A percentile compares a stretch with the other conserved stretches of the same genome.
Conservation (phyloP, 1,140 invertebrate genomes). For the Neodiprion lecontei region DNA sequence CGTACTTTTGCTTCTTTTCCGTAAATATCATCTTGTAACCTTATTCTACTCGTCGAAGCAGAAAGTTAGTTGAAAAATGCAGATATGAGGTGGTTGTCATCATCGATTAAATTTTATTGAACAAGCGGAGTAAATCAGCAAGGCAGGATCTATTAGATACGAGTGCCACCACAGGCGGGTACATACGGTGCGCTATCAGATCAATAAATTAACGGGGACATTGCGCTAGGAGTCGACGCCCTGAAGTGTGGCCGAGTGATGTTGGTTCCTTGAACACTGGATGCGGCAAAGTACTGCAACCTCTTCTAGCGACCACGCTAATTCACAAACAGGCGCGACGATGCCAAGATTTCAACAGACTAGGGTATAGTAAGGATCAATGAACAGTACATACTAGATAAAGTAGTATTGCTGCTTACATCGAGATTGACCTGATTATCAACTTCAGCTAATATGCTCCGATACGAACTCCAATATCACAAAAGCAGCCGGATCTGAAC, state of each 20-base stretch:
- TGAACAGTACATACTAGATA: not conserved
- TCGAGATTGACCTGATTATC: not conserved
- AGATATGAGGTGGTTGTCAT: not conserved
- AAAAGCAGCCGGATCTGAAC: not conserved
- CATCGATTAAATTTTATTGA: not conserved
- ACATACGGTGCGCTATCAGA: conserved; percentile 6
- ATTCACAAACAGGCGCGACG: conserved; percentile 35
- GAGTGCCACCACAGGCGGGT: not conserved
- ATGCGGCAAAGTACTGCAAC: not conserved
- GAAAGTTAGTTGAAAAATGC: no score
- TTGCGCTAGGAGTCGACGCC: not conserved
- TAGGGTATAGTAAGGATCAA: conserved; percentile 17
- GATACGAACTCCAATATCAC: not conserved
- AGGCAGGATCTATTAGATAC: not conserved
- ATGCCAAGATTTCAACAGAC: conserved; percentile 34
- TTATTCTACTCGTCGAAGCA: no score
- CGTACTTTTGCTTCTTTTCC: not conserved
- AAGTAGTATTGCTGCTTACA: not conserved
- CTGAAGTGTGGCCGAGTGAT: not conserved
- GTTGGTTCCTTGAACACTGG: not conserved
- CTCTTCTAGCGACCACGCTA: conserved; percentile 31
- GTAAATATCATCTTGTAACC: no score
- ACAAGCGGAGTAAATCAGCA: not conserved
- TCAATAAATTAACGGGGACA: conserved; percentile 14
- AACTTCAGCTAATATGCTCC: not conserved